These are phyloP conservation scores for Panopea generosa DNA, from an alignment of 2,888 invertebrate species.

Conservation along the genomic window DNA sequence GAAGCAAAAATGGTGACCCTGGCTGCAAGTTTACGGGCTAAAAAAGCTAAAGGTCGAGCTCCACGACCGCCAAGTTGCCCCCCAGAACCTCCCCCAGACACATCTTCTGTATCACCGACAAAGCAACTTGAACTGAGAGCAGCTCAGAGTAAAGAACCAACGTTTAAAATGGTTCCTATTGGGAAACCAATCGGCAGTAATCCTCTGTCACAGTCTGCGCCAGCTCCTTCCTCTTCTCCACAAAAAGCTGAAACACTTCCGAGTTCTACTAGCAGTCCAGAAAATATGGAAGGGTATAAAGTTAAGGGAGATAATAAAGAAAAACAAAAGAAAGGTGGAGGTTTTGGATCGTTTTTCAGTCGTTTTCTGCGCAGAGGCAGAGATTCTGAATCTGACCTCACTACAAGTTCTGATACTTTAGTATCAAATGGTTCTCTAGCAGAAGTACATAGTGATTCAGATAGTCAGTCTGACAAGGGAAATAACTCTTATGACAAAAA, in stretches of 20 bases:
- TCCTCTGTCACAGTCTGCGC: conserved; percentile 35
- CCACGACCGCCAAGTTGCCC: conserved; percentile 77
- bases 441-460: conserved; percentile 34
- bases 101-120: conserved; percentile 47
- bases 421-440: conserved; percentile 36
- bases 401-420: conserved; percentile 45
- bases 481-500: conserved; percentile 30
- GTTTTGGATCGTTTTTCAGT: conserved; percentile 77
- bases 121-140: conserved; percentile 52
- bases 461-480: conserved; percentile 41
- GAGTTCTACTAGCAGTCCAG: conserved; percentile 26
- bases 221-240: conserved; percentile 10
- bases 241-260: conserved; percentile 9
- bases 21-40: conserved; percentile 75
- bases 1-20: conserved; percentile 77
- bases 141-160: conserved; percentile 69
- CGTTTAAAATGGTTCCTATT: conserved; percentile 78
- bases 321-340: conserved; percentile 64
- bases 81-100: conserved; percentile 61
- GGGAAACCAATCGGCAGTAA: conserved; percentile 69
- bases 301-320: conserved; percentile 51
- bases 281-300: conserved; percentile 49
- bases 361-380: conserved; percentile 73
- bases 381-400: conserved; percentile 58
- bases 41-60: conserved; percentile 73